Conservation (phyloP, 2,888 invertebrate genomes). For the Abscondita cerata region DNA sequence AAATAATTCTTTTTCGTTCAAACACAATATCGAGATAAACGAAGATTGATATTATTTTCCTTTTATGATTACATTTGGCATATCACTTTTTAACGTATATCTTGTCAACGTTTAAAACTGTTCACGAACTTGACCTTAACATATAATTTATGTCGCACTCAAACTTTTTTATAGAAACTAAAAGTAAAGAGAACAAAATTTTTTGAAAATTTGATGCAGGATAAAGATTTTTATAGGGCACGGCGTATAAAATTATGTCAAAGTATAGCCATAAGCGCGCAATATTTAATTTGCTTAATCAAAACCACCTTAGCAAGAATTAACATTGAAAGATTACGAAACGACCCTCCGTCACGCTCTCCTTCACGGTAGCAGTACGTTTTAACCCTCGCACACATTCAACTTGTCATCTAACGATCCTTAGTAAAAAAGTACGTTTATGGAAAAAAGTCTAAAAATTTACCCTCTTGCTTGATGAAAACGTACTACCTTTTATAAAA, state of each 20-base stretch:
- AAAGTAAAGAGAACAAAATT: no score
- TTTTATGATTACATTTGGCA: no score
- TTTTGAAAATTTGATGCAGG: no score
- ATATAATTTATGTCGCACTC: no score
- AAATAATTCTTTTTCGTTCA: no score
- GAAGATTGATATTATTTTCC: no score
- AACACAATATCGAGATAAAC: no score
- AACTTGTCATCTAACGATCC: conserved; percentile 8
- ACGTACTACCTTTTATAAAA: conserved; percentile 6
- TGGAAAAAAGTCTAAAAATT: background rate
- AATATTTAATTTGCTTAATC: conserved; percentile 42
- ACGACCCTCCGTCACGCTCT: conserved; percentile 49
- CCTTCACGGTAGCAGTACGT: conserved; percentile 32
- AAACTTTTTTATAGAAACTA: no score
- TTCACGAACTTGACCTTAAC: no score
- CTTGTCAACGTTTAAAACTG: no score
- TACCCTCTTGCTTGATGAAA: conserved; percentile 4
- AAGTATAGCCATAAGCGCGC: conserved; percentile 21
- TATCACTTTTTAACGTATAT: no score
- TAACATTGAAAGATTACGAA: conserved; percentile 47
- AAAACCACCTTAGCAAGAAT: conserved; percentile 41
- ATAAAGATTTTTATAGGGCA: background rate
- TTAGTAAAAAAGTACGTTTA: conserved; percentile 17
- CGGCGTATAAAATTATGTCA: conserved; percentile 15
- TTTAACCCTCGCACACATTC: conserved; percentile 4